A percentile compares a stretch with the other conserved stretches of the same genome.
Evolutionary conservation across 2,113 vertebrate species (phyloP).

Genomic region (Deroptyus accipitrinus): DNA sequence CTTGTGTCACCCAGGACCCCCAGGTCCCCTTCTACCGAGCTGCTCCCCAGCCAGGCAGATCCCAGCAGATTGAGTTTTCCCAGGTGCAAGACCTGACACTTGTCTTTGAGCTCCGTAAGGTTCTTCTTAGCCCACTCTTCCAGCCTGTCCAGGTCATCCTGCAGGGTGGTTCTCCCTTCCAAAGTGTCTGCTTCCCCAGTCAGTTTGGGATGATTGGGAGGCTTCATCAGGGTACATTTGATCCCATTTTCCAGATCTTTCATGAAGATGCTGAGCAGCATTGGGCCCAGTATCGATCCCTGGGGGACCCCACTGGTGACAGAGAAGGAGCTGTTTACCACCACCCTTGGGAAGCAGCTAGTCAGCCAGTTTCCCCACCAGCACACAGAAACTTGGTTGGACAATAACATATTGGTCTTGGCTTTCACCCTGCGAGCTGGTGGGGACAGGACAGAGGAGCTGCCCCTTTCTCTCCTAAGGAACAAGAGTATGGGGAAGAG

Average conservation of each 20-base stretch:
- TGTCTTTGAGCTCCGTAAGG: neutral
- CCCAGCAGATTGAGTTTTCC: neutral
- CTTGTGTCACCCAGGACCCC: too few relatives aligned
- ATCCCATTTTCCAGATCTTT: neutral
- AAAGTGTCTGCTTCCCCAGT: neutral
- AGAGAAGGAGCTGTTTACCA: neutral
- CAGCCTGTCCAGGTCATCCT: neutral
- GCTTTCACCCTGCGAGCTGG: neutral
- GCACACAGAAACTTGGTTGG: neutral
- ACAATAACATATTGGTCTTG: neutral
- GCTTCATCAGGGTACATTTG: neutral
- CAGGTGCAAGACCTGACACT: neutral
- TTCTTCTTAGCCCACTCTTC: neutral
- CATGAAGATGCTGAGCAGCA: neutral
- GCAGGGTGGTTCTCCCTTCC: neutral
- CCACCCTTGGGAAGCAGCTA: neutral
- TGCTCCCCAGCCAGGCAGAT: too few relatives aligned
- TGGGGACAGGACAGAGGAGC: accelerated
- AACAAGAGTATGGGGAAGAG: neutral
- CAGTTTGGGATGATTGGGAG: neutral
- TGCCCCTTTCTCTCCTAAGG: neutral
- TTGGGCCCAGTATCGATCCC: neutral
- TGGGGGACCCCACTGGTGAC: neutral
- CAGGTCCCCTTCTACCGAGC: too few relatives aligned
- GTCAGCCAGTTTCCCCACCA: neutral